phyloP scores from a whole-genome alignment of 2,113 vertebrate species.

The Connochaetes taurinus region DNA sequence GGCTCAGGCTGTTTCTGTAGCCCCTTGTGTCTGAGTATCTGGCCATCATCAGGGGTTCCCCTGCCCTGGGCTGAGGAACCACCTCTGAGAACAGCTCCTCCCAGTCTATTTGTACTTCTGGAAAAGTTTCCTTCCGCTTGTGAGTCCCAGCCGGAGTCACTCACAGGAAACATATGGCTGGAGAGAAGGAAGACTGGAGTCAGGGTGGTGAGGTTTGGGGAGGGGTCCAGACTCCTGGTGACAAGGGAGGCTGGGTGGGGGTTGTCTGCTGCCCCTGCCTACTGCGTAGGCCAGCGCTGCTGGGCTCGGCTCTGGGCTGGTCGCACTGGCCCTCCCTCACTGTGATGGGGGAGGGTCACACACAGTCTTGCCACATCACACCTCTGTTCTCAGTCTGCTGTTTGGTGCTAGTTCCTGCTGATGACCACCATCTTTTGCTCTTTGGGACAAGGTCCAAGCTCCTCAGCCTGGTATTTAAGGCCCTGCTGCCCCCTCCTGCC shows the following conservation, averaged over 20 bases:
- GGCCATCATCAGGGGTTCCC: neutral
- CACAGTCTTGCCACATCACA: neutral
- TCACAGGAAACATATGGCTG: neutral
- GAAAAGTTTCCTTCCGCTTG: neutral
- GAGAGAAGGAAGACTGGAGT: neutral
- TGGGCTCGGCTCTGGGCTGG: neutral
- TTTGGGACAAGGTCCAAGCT: neutral
- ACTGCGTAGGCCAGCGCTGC: neutral
- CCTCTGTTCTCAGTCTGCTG: neutral
- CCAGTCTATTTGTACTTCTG: neutral
- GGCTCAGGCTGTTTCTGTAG: neutral
- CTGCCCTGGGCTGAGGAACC: neutral
- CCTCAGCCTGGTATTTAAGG: neutral
- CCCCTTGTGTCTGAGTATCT: neutral
- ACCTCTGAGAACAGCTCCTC: neutral
- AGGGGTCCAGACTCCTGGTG: neutral
- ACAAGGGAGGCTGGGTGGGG: neutral
- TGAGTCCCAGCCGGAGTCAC: neutral
- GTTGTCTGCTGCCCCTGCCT: neutral
- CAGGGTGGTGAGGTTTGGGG: neutral
- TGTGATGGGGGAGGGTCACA: accelerated
- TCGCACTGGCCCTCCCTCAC: neutral
- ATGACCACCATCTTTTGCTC: neutral
- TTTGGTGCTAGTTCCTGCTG: neutral
- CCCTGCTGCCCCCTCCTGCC: neutral